These are phyloP conservation scores for Otolemur garnettii DNA, from an alignment of 2,113 vertebrate species.

Conservation along the genomic window DNA sequence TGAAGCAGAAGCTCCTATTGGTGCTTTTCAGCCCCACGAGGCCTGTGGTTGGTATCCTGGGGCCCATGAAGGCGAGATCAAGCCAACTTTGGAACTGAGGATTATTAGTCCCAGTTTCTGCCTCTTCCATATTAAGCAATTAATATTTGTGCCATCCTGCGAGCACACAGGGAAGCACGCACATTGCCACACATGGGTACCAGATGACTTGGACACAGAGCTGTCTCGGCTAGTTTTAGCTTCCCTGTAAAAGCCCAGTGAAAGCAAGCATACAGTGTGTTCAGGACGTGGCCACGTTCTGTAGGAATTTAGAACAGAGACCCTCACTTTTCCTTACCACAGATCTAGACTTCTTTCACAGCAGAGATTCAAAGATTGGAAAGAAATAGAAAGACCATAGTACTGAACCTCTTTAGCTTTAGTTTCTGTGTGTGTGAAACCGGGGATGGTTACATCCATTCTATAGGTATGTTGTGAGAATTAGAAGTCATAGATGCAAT, in stretches of 20 bases:
- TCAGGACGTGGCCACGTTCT: slow-evolving; percentile 50
- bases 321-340: not conserved
- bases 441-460: not conserved
- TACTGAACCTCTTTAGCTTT: not conserved
- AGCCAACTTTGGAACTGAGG: slow-evolving; percentile 62
- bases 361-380: not conserved
- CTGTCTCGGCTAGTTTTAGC: slow-evolving; percentile 69
- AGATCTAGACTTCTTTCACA: not conserved
- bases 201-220: slow-evolving; percentile 78
- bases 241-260: slow-evolving; percentile 67
- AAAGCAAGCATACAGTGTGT: slow-evolving; percentile 67
- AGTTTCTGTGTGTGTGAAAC: not conserved
- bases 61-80: slow-evolving; percentile 72
- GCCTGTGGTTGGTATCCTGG: slow-evolving; percentile 50
- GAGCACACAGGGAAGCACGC: slow-evolving; percentile 77
- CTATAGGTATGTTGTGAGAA: not conserved
- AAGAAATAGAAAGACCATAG: not conserved
- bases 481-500: not conserved
- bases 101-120: slow-evolving; percentile 77
- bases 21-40: slow-evolving; percentile 68
- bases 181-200: slow-evolving; percentile 77
- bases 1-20: not conserved
- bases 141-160: slow-evolving; percentile 79
- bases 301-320: slow-evolving; percentile 30
- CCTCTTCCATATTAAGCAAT: slow-evolving; percentile 78